Conservation (phyloP, 2,113 vertebrate genomes). For the Telmatochromis sp. region DNA sequence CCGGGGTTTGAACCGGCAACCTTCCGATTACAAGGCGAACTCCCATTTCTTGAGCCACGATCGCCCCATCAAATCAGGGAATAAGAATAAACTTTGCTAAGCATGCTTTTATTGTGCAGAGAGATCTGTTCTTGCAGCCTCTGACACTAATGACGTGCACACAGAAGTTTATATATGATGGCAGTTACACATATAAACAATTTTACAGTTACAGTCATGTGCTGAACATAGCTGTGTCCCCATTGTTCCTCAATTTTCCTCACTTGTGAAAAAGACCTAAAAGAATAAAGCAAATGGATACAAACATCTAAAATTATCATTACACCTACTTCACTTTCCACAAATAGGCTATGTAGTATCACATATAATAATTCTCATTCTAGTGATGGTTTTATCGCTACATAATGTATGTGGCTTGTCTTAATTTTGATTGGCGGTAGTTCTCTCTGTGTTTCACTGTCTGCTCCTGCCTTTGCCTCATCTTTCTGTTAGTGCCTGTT, state of each 20-base stretch:
- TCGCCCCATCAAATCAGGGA: neutral
- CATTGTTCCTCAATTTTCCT: neutral
- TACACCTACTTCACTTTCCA: neutral
- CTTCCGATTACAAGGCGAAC: too few species aligned
- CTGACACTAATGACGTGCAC: neutral
- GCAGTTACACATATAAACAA: neutral
- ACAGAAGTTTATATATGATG: neutral
- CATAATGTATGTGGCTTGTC: neutral
- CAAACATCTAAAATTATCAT: neutral
- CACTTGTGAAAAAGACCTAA: neutral
- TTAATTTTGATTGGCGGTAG: neutral
- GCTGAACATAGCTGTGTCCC: slow-evolving; percentile 9
- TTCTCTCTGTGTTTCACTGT: neutral
- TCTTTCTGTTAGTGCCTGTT: neutral
- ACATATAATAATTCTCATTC: neutral
- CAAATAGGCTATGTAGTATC: neutral
- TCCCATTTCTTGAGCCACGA: too few species aligned
- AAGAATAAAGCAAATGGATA: neutral
- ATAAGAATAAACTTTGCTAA: neutral
- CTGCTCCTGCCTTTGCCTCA: neutral
- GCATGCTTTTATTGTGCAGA: neutral
- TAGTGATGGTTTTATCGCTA: neutral
- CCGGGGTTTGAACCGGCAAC: too few species aligned
- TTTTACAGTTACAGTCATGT: slow-evolving; percentile 14
- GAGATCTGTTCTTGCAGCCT: neutral